Evolutionary conservation across 2,113 vertebrate species (phyloP), one percentile per base, ranked within the genome.

Genomic region (Ranitomeya variabilis): DNA sequence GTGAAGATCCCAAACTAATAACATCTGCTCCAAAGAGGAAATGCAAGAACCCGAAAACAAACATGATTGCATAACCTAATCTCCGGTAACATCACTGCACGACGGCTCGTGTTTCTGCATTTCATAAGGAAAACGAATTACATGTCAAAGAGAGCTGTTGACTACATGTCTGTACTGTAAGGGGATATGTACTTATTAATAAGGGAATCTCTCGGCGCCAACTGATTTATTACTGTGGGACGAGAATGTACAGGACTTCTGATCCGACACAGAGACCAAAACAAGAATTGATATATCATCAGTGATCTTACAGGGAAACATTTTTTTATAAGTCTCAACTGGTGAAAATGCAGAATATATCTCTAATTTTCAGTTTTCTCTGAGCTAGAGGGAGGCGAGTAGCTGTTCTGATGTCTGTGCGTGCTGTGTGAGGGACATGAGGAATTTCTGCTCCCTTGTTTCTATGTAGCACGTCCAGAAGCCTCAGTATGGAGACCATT

Each of bases 151-250:
- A 16, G 64, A 69, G 81, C 3, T 52, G 81, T 62, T 81, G 54
- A 81, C 26, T 62, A 37, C 57, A 8, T 69, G 37, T 23, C 45
- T 82, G n/a, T 83, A 62, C 60, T 67, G 81, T 83, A 83, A 83
- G 23, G 45, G 62, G 81, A 83, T 83, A 37, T 7, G 7, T 67
- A 19, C 45, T 26, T 69, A 83, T 83, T 54, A 67, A 83, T 52
- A 83, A 67, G 45, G 62, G 62, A 54, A 52, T 54, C 54, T 67
- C 81, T 26, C 7, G 2, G 21, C 21, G 31, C 18, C 80, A 82
- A 59, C 79, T 31, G 55, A 80, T 82, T 64, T 83, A 83, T 51
- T 21, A 60, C 60, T n/a, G 18, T n/a, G 51, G 37, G 60, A 83
- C 51, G n/a, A 51, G 31, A 51, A 19, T 7, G 19, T 66, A 52